Evolutionary conservation across 2,113 vertebrate species (phyloP).

Genomic region (Poeciliopsis occidentalis): DNA sequence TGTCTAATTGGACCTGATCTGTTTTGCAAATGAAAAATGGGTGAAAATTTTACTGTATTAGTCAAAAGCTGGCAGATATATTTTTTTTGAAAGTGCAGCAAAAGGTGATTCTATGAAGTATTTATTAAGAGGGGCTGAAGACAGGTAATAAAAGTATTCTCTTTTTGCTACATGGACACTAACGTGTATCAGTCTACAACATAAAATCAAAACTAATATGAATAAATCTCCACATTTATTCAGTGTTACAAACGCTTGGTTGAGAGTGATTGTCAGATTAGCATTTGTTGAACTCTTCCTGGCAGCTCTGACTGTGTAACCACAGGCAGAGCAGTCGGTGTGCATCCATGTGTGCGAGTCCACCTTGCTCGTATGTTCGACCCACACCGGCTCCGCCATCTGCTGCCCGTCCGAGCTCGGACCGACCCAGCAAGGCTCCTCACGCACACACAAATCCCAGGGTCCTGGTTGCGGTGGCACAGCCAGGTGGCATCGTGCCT

Average conservation of each 20-base stretch:
- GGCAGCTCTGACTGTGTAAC: slow-evolving; percentile 32
- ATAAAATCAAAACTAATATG: not conserved
- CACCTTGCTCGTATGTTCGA: slow-evolving; percentile 45
- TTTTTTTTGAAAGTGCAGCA: too few species aligned
- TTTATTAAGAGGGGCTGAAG: too few species aligned
- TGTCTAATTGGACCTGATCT: not conserved
- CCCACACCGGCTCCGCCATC: slow-evolving; percentile 73
- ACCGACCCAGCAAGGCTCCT: slow-evolving; percentile 54
- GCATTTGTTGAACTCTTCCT: slow-evolving; percentile 37
- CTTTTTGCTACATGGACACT: too few species aligned
- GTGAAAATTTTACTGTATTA: too few species aligned
- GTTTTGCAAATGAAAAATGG: too few species aligned
- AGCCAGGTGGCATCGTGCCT: slow-evolving; percentile 67
- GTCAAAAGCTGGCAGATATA: too few species aligned
- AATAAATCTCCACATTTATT: not conserved
- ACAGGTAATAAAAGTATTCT: too few species aligned
- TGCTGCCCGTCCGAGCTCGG: slow-evolving; percentile 63
- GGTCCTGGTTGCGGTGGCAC: slow-evolving; percentile 48
- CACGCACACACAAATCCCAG: slow-evolving; percentile 37
- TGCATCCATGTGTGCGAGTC: slow-evolving; percentile 58
- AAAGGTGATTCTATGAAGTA: too few species aligned
- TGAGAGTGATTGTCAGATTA: slow-evolving; percentile 29
- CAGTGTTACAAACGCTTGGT: slow-evolving; percentile 1
- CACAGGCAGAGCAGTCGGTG: slow-evolving; percentile 35
- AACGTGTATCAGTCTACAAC: not conserved